Conservation (phyloP, 2,888 invertebrate genomes). For the Drosophila eohydei region DNA sequence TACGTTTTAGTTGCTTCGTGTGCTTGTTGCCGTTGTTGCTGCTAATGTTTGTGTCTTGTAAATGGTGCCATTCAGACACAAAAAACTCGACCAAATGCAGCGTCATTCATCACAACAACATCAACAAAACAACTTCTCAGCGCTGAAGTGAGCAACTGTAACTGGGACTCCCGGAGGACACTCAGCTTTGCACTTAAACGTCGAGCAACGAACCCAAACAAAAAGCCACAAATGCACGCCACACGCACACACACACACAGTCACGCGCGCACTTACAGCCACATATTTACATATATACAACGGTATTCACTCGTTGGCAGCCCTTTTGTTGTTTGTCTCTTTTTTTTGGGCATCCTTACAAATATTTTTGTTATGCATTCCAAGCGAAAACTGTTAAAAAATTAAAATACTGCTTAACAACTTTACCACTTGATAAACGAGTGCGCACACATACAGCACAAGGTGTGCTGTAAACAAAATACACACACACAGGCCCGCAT, state of each 20-base stretch:
- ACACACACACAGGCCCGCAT: conserved; percentile 5
- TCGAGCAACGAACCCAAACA: conserved; percentile 76
- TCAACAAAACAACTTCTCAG: conserved; percentile 40
- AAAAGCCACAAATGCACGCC: conserved; percentile 55
- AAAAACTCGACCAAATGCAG: conserved; percentile 73
- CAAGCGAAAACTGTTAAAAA: conserved; percentile 68
- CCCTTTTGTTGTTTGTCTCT: conserved; percentile 59
- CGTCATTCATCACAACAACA: conserved; percentile 77
- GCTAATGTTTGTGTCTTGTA: conserved; percentile 72
- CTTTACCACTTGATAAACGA: conserved; percentile 74
- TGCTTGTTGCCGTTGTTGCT: conserved; percentile 28
- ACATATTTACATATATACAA: background rate
- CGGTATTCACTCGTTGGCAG: conserved; percentile 39
- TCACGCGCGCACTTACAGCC: conserved; percentile 14
- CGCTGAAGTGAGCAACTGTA: conserved; percentile 45
- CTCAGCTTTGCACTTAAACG: conserved; percentile 71
- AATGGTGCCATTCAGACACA: conserved; percentile 61
- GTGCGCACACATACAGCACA: conserved; percentile 47
- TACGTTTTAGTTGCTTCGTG: conserved; percentile 44
- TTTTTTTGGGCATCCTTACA: conserved; percentile 51
- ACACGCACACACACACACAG: conserved; percentile 12
- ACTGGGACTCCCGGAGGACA: conserved; percentile 53
- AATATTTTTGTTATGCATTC: conserved; percentile 58
- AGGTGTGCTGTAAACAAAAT: conserved; percentile 42
- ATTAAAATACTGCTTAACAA: conserved; percentile 75